These are phyloP conservation scores for Polyommatus icarus DNA, from an alignment of 2,888 invertebrate genomes.

Conservation along the genomic window DNA sequence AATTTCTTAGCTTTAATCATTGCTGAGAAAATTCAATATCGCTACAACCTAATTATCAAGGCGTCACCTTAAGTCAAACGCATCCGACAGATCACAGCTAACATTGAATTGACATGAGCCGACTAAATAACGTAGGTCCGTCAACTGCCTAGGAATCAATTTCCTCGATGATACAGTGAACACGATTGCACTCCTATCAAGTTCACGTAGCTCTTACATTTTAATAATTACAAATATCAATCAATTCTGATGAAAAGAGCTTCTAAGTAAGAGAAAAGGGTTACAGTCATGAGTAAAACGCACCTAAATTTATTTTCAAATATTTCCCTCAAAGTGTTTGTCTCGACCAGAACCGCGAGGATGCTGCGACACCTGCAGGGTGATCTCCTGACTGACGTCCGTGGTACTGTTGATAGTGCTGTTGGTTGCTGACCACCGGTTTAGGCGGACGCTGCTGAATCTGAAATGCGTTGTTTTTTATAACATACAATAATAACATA, in stretches of 20 bases:
- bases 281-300: no score
- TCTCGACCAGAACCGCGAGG: constrained; percentile 21
- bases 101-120: no score
- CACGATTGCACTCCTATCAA: not conserved
- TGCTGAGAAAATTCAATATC: no score
- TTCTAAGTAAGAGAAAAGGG: no score
- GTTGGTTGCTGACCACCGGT: constrained; percentile 33
- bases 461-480: constrained; percentile 16
- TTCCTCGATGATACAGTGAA: no score
- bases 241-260: not conserved
- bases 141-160: no score
- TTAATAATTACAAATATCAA: not conserved
- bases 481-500: no score
- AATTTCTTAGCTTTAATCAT: no score
- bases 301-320: not conserved
- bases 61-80: no score
- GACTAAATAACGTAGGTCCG: no score
- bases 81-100: no score
- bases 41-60: no score
- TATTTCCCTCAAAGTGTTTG: not conserved
- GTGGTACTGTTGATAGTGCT: constrained; percentile 35
- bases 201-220: not conserved
- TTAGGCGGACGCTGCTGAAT: constrained; percentile 26
- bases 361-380: constrained; percentile 33
- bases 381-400: constrained; percentile 37